Conservation (phyloP, 2,113 vertebrate genomes). For the Genyomyrus donnyi region DNA sequence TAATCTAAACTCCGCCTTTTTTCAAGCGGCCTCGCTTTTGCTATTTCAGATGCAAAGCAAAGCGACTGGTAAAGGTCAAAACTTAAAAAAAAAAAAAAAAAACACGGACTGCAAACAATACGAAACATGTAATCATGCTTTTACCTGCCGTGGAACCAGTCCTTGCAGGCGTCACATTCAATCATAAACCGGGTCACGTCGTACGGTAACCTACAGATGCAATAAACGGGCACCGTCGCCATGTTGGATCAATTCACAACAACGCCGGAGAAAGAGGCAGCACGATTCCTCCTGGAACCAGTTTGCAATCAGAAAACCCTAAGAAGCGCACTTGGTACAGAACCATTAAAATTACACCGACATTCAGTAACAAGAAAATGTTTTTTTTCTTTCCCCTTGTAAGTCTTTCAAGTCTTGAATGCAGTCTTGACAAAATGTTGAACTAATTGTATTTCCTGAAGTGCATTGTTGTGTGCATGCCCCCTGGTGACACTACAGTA, state of each 20-base stretch:
- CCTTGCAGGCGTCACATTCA: constrained; percentile 72
- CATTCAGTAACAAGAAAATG: background rate
- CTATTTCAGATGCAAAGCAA: constrained; percentile 9
- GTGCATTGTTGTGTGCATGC: constrained; percentile 38
- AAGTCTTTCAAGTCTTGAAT: background rate
- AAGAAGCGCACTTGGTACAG: background rate
- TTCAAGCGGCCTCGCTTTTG: constrained; percentile 25
- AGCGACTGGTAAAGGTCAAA: background rate
- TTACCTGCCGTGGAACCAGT: constrained; percentile 77
- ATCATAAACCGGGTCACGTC: constrained; percentile 75
- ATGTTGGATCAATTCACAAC: constrained; percentile 62
- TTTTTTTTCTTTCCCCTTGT: background rate
- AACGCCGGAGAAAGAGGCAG: constrained; percentile 33
- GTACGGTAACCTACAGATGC: constrained; percentile 71
- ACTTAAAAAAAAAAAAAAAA: background rate
- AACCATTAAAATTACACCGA: background rate
- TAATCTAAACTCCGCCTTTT: constrained; percentile 22
- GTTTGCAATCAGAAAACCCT: constrained; percentile 17
- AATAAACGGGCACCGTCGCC: constrained; percentile 74
- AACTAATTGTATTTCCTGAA: constrained; percentile 23
- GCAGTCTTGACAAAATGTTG: constrained; percentile 28
- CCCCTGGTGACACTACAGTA: constrained; percentile 52
- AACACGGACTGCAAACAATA: background rate
- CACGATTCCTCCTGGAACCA: constrained; percentile 5
- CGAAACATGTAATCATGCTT: constrained; percentile 8